Evolutionary conservation across 2,888 invertebrate species (phyloP), one percentile per base, ranked within the genome.

Genomic region (Petrolisthes manimaculis): DNA sequence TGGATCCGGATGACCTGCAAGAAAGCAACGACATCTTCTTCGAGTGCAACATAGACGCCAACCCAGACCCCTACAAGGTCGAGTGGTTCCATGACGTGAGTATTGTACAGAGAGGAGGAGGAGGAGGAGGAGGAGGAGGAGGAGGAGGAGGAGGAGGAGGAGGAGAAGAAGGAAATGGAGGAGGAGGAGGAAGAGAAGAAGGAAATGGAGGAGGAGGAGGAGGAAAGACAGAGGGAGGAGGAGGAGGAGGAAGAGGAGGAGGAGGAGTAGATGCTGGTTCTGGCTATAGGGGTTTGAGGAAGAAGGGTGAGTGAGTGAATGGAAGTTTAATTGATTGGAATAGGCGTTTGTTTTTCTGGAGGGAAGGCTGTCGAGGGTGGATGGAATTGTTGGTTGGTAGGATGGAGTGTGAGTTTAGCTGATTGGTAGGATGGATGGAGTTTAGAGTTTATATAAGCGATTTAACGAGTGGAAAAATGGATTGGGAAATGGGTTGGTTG

Each of bases 61-160:
- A 90, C 54, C 90, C 90, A 5, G 55, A 24, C 18, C 90, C 90
- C 6, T 90, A 90, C 77, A 90, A 90, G 74, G 87, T 90, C 9
- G 84, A 86, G 61, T 90, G 90, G 90, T 84, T 79, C 56, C 89
- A 89, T 69, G 83, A 89, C 37, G 90, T 90, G 77, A 83, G 89
- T 86, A 6, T 74, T 2, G 74, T 3, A 61, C 61, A 3, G 61
- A 61, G 61, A 61, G 61, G 1, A 18, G 18, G 61, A 61, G 61
- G 3, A 18, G 3, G 61, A 61, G 61, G 18, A 18, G 18, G 61
- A 61, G 61, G 18, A 18, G 18, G 61, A 61, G 61, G 18, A 18
- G 18, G 61, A 61, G 61, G 18, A 18, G 3, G 61, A 61, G 61
- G 18, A 18, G 18, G 61, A 61, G 61, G 18, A 18, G 18, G 61